Percentiles rank a stretch among this genome's conserved stretches.
phyloP scores from a whole-genome alignment of 2,113 vertebrate species.

The Pampusana beccarii region DNA sequence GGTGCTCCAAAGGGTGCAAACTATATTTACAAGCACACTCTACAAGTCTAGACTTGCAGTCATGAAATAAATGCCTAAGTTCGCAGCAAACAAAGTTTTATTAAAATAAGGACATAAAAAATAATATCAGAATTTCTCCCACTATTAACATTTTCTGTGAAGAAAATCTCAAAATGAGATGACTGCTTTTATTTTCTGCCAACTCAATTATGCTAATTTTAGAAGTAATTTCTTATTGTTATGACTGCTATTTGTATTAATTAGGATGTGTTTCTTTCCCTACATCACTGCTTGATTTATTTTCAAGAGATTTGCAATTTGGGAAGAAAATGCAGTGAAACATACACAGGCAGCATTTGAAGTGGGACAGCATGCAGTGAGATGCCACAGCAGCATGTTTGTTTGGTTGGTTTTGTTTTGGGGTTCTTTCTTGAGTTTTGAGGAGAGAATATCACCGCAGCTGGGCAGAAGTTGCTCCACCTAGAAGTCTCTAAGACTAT shows the following conservation, averaged over 20 bases:
- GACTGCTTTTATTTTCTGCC: constrained; percentile 5
- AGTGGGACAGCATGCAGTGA: background rate
- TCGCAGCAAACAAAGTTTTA: background rate
- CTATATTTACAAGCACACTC: background rate
- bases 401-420: background rate
- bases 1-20: background rate
- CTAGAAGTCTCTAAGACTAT: background rate
- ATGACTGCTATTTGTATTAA: background rate
- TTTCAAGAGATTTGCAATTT: background rate
- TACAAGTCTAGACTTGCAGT: background rate
- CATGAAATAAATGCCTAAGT: background rate
- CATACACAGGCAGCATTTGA: background rate
- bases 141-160: background rate
- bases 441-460: background rate
- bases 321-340: background rate
- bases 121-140: background rate
- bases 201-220: background rate
- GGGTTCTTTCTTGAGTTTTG: background rate
- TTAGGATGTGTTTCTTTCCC: background rate
- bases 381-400: background rate
- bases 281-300: background rate
- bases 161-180: background rate
- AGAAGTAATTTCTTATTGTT: background rate
- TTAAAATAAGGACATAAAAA: background rate
- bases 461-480: background rate